phyloP scores from a whole-genome alignment of 2,797 vertebrate genomes.

The Notolepis coatsorum region DNA sequence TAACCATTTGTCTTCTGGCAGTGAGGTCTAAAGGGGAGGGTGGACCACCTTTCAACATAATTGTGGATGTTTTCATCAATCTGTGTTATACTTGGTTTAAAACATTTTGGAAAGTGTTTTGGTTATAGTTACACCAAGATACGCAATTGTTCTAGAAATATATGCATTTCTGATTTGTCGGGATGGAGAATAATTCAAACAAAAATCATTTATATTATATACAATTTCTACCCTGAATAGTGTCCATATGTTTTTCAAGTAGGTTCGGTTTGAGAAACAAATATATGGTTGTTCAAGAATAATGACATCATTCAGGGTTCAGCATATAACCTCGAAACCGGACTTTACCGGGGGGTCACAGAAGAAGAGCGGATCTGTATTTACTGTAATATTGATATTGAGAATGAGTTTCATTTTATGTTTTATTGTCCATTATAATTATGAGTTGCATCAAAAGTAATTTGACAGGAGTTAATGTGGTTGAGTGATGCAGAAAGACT shows the following conservation, averaged over 20 bases:
- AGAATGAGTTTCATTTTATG: no score
- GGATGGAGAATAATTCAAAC: conserved; percentile 12
- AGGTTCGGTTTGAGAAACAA: neutral
- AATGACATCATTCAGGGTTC: no score
- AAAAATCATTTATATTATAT: conserved; percentile 16
- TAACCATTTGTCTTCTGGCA: conserved; percentile 5
- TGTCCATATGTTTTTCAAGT: neutral
- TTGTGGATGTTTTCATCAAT: neutral
- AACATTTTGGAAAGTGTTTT: conserved; percentile 1
- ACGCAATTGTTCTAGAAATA: conserved; percentile 16
- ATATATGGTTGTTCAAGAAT: no score
- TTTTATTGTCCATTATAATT: no score
- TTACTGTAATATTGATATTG: no score
- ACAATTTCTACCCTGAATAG: conserved; percentile 15
- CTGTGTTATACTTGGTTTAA: conserved; percentile 7
- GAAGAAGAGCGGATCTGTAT: no score
- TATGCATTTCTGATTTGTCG: conserved; percentile 2
- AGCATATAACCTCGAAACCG: no score
- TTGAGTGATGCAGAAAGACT: no score
- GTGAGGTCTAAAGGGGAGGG: conserved; percentile 14
- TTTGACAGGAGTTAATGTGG: no score
- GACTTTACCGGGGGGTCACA: no score
- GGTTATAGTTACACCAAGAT: conserved; percentile 13
- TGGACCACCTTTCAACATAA: no score
- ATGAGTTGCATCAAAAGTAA: no score